Evolutionary conservation across 2,797 vertebrate genomes (phyloP), one percentile per base, ranked within the genome.

Genomic region (Sciurus vulgaris): DNA sequence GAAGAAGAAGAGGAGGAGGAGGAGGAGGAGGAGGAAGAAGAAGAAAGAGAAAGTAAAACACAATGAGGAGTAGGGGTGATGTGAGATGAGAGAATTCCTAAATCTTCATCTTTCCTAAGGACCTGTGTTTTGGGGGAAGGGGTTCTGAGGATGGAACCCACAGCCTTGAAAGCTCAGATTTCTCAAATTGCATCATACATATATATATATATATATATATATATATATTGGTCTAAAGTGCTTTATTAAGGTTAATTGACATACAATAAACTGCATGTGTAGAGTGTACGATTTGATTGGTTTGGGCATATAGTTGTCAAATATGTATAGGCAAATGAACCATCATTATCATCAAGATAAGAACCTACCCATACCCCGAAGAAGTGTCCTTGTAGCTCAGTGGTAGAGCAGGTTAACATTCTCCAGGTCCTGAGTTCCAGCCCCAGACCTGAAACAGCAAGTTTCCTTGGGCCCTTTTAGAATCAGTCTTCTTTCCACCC

Each of bases 21-120:
- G 17, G 1, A 17, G 6, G 51, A 17, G 17, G 5, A 18, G 5
- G 17, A 54, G 17, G 3, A 20, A 56, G 20, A 5, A 4, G 6
- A 5, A 20, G 18, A 56, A 3, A 18, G 54, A 22, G 20, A 18
- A 22, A 56, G 54, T 47, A 47, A 47, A 47, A 47, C 38, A 10
- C 24, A 59, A 26, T 59, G 56, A 26, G 56, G 22, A 26, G 24
- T 59, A 10, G 9, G 56, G 24, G 56, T 26, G 56, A 22, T 59
- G 56, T 59, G 56, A 59, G 56, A 18, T 59, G 17, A 54, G 56
- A 59, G 56, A 59, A 59, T 26, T 59, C 56, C 56, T 26, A 26
- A 59, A 59, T 59, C 56, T 3, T 59, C 56, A 59, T 10, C 56
- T 59, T 59, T 59, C 56, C 56, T 26, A 59, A 26, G 56, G 56